These are phyloP conservation scores for Meriones unguiculatus DNA, from an alignment of 2,113 vertebrate species.

Conservation along the genomic window DNA sequence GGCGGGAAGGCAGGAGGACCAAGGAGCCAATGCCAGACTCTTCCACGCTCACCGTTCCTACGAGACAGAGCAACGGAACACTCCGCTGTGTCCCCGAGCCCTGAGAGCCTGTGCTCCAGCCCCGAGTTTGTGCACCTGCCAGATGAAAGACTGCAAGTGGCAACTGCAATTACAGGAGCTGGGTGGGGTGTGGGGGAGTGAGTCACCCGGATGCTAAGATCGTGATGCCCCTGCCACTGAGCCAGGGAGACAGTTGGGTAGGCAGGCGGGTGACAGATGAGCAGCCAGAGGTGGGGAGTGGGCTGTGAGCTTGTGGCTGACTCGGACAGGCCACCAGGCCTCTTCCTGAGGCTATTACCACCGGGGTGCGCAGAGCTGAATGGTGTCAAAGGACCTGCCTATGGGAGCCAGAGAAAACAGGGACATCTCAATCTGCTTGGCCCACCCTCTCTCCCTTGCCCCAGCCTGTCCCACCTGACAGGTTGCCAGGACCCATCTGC, in stretches of 20 bases:
- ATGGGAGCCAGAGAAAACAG: neutral
- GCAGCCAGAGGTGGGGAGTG: fast-evolving
- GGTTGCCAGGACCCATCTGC: constrained; percentile 82
- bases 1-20: neutral
- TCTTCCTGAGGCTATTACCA: neutral
- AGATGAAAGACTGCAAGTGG: neutral
- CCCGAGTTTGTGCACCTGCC: neutral
- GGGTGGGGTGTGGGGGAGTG: neutral
- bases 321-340: neutral
- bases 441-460: neutral
- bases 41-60: neutral
- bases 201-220: constrained; percentile 26
- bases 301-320: fast-evolving
- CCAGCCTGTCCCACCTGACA: constrained; percentile 83
- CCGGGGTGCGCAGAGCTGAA: neutral
- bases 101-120: neutral
- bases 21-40: neutral
- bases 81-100: neutral
- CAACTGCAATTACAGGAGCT: neutral
- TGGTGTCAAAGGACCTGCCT: neutral
- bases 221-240: neutral
- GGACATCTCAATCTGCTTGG: neutral
- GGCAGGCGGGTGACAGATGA: neutral
- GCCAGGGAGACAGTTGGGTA: neutral
- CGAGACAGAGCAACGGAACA: neutral